Base-by-base conservation (phyloP, 2,113 vertebrate species). In the Pteruthius melanotis region DNA sequence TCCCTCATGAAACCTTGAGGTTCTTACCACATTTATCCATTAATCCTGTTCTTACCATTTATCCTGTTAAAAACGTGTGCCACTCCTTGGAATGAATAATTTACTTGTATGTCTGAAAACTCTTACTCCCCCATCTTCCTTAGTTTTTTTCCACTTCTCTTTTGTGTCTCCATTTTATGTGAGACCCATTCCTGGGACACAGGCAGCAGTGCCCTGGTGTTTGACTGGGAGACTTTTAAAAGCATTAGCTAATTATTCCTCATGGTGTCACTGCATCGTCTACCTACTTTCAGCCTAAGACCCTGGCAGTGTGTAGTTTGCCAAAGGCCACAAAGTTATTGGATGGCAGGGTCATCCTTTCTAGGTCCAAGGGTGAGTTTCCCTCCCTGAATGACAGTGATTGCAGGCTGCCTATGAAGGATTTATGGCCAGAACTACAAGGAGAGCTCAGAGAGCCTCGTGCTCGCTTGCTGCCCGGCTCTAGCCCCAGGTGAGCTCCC, bases 391-490 rank as follows among this genome's bases (percentile, higher is more conserved):
- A 37, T 23, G 70, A 39, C 60, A 65, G 60, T 37, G 70, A 56
- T 69, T 69, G 57, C 40, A 52, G 65, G 19, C 37, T 82, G 50
- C 3, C 1, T 49, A 4, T 31, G 64, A 64, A 63, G 74, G 59
- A 72, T 81, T 90, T 90, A 40, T 40, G 74, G 59, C 49, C 69
- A 42, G 59, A 77, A 60, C 56, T 82, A 42, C 12, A 37, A 47
- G 45, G 35, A 54, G 22, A 88, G 39, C 75, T 78, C 20, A 8
- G n/a, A 56, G 37, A 75, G 39, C 39, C 24, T n/a, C 5, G 2
- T 9, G 3, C 22, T 87, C 3, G 1, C 57, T 85, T 3, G 0
- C 54, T 63, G 69, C 37, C 44, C 2, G 1, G 44, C 14, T 3
- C 23, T 59, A 44, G 44, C 33, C 49, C 44, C 33, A 18, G 24